Evolutionary conservation across 2,888 invertebrate genomes (phyloP).

Genomic region (Atethmia centrago): DNA sequence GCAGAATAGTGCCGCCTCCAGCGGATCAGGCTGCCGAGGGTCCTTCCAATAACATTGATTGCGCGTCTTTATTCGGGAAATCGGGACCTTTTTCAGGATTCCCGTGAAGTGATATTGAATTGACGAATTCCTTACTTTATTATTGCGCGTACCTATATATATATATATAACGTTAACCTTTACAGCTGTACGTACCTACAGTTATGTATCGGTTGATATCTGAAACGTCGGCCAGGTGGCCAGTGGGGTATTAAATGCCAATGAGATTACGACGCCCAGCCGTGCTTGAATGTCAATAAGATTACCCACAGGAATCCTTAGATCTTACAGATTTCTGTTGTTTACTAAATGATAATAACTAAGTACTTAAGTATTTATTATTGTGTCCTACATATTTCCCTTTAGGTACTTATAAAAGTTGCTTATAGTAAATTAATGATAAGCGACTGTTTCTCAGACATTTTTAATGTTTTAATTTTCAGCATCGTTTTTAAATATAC

Average conservation of each 20-base stretch:
- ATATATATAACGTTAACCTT: conserved; percentile 20
- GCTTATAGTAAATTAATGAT: too few relatives aligned
- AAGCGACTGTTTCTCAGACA: too few relatives aligned
- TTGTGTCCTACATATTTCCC: too few relatives aligned
- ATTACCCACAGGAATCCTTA: conserved; percentile 40
- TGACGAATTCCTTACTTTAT: conserved; percentile 57
- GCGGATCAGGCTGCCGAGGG: conserved; percentile 50
- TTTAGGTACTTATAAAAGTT: too few relatives aligned
- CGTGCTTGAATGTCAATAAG: conserved; percentile 46
- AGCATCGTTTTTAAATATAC: too few relatives aligned
- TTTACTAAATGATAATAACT: conserved; percentile 12
- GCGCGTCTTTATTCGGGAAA: conserved; percentile 70
- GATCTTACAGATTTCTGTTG: conserved; percentile 22
- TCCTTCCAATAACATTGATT: conserved; percentile 75
- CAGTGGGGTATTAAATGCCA: conserved; percentile 41
- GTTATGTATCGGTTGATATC: conserved; percentile 22
- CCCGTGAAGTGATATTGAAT: conserved; percentile 70
- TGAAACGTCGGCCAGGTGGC: conserved; percentile 35
- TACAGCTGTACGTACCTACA: conserved; percentile 14
- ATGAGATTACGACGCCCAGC: conserved; percentile 43
- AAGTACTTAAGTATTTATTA: background rate
- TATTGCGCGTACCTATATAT: conserved; percentile 32
- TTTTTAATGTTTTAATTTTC: too few relatives aligned
- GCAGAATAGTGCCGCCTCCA: conserved; percentile 66
- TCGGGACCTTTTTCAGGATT: conserved; percentile 68